These are phyloP conservation scores for Intellagama lesueurii DNA, from an alignment of 2,797 vertebrate species.

Conservation along the genomic window DNA sequence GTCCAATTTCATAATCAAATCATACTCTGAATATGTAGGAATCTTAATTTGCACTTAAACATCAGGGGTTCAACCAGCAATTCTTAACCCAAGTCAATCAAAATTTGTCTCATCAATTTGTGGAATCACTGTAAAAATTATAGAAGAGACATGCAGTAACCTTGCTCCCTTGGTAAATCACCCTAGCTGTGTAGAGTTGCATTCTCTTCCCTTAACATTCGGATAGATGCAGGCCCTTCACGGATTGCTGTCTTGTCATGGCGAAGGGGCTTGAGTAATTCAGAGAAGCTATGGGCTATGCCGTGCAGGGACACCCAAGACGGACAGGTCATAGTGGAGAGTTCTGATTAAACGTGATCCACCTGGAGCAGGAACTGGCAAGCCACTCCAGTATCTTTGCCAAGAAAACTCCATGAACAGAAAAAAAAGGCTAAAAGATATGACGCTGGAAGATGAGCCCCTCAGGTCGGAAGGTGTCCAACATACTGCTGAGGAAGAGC, in stretches of 20 bases:
- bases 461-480: too few relatives aligned
- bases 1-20: slow-evolving; percentile 38
- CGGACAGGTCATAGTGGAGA: too few relatives aligned
- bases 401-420: too few relatives aligned
- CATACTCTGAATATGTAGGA: slow-evolving; percentile 53
- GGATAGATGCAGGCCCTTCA: background rate
- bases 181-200: background rate
- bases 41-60: slow-evolving; percentile 43
- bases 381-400: too few relatives aligned
- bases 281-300: too few relatives aligned
- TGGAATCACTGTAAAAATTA: background rate
- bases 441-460: too few relatives aligned
- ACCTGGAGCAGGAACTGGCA: too few relatives aligned
- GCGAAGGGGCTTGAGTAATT: too few relatives aligned
- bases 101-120: background rate
- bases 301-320: too few relatives aligned
- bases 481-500: too few relatives aligned
- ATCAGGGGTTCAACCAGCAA: background rate
- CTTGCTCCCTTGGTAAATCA: background rate
- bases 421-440: too few relatives aligned
- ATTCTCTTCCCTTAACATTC: background rate
- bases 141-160: background rate
- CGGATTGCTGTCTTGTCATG: background rate
- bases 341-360: too few relatives aligned
- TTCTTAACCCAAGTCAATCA: slow-evolving; percentile 4